Evolutionary conservation across 2,888 invertebrate species (phyloP).

Genomic region (Boloria selene): DNA sequence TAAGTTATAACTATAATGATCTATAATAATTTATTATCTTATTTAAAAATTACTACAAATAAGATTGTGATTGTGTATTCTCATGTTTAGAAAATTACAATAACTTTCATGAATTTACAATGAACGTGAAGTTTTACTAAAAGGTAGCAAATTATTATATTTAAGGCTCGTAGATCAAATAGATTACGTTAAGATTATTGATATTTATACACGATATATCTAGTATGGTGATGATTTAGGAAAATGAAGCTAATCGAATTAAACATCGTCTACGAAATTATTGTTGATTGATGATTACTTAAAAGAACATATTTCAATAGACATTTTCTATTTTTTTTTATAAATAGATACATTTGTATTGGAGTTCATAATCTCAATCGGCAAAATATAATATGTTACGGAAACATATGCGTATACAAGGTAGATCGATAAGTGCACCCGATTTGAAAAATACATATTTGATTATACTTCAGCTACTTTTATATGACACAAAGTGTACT

Average conservation of each 20-base stretch:
- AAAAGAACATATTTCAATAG: slow-evolving; percentile 1
- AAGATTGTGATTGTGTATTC: neutral
- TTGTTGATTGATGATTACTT: slow-evolving; percentile 9
- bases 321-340: neutral
- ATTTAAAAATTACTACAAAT: slow-evolving; percentile 1
- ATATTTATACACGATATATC: slow-evolving; percentile 52
- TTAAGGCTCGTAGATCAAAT: slow-evolving; percentile 72
- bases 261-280: neutral
- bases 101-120: slow-evolving; percentile 7
- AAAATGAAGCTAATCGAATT: neutral
- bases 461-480: neutral
- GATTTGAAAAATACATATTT: slow-evolving; percentile 27
- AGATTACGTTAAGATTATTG: slow-evolving; percentile 57
- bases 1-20: neutral
- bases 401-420: slow-evolving; percentile 10
- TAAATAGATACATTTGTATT: neutral
- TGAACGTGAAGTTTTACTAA: slow-evolving; percentile 21
- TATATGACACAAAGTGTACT: neutral
- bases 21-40: slow-evolving; percentile 3
- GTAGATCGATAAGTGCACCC: slow-evolving; percentile 16
- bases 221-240: slow-evolving; percentile 1
- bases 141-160: slow-evolving; percentile 42
- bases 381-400: slow-evolving; percentile 1
- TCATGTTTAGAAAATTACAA: slow-evolving; percentile 29
- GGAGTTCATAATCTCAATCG: slow-evolving; percentile 9